Base-by-base conservation (phyloP, 2,113 vertebrate species). In the Columba livia region DNA sequence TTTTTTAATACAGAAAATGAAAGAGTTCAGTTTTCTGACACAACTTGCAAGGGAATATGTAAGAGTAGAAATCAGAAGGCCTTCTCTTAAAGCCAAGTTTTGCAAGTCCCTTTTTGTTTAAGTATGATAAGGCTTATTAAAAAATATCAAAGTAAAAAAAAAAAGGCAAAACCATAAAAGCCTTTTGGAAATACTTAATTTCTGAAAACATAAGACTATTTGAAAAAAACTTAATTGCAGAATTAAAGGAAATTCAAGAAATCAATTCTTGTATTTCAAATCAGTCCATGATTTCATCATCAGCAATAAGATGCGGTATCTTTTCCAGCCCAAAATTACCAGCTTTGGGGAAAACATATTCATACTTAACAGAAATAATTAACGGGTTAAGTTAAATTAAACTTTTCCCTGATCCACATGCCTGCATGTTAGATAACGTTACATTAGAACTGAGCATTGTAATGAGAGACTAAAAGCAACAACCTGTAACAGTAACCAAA, bases 361-460 rank as follows among this genome's bases (percentile, higher is more conserved):
- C 67, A 90, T 90, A 96, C 71, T 91, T 89, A 96, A 92, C 85
- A 93, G 85, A 97, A 95, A 96, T 96, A 96, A 93, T 96, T 96
- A 89, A 93, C 0, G 82, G 95, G 94, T 94, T 97, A 96, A 83
- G 88, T 93, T 94, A 97, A 96, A 96, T 93, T 94, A 97, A 89
- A 80, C 77, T 91, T 93, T 75, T 78, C 94, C 97, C 85, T 91
- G 94, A 96, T 98, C 97, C 98, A 98, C 98, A 98, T 98, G 98
- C 98, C 98, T 98, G 98, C 98, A 99, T 98, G 98, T 98, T 98
- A 97, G 94, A 94, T 91, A 95, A 74, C 3, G 31, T 94, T 95
- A 95, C 51, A 96, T 67, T 92, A 96, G 75, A 96, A 94, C 85
- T 16, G 85, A 95, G 88, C 90, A 89, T 42, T 79, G 86, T 90